Base-by-base conservation (phyloP, 2,113 vertebrate species). In the Pelusios castaneus region DNA sequence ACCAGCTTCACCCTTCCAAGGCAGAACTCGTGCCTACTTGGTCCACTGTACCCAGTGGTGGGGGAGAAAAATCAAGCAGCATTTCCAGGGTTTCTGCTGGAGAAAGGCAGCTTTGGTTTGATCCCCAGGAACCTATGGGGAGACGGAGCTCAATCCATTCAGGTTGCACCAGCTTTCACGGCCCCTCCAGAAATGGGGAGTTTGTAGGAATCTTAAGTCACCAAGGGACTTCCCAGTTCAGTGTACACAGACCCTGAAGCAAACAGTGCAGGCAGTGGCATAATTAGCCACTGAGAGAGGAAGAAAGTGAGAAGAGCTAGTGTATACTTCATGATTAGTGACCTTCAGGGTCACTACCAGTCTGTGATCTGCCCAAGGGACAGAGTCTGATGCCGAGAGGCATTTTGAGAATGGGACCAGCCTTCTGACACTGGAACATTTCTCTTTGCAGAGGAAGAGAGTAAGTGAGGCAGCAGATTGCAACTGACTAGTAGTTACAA, bases 221-320 rank as follows among this genome's bases (percentile, higher is more conserved):
- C 14, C 16, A 22, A 34, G 34, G 34, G 8, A 21, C 19, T 38
- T 34, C 34, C 41, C 38, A 38, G 73, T 12, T 38, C 22, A 8
- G 41, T 27, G 24, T 27, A 75, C 73, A 75, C 11, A 75, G 24
- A 14, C 24, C 70, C 41, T 43, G 73, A 10, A 45, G 24, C 73
- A 75, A 45, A 43, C 27, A 45, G 11, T 25, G 24, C 21, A 43
- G 38, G 38, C 38, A 43, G 22, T 25, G 41, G 13, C 73, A 75
- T 27, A 45, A 43, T 0, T 10, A 27, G 11, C 22, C 11, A 4
- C 4, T 4, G 25, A 14, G 41, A 41, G 5, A 19, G 41, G 41
- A 43, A 16, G 73, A 67, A 67, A 38, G 63, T 17, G n/a, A 67
- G 34, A 38, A 38, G 63, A n/a, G 34, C 2, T 21, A 38, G 21